Percentiles rank a stretch among this genome's conserved stretches.
These are phyloP conservation scores for Athrips mouffetella DNA, from an alignment of 2,888 invertebrate genomes.

Conservation along the genomic window DNA sequence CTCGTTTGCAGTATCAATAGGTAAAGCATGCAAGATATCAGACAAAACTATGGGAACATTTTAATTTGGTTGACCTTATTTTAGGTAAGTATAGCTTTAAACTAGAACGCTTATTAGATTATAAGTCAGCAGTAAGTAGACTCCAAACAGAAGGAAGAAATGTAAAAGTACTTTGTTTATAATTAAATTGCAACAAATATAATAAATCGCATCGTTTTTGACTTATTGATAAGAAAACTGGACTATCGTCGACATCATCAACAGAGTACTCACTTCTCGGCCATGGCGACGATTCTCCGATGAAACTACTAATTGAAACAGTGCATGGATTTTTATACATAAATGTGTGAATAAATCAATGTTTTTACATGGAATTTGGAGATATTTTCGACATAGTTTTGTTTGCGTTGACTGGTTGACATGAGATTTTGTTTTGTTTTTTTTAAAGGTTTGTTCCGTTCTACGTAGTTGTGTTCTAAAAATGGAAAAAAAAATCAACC, in stretches of 20 bases:
- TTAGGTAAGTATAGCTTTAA: too few species aligned
- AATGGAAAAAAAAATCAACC: too few species aligned
- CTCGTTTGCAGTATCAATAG: too few species aligned
- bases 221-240: slow-evolving; percentile 42
- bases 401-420: slow-evolving; percentile 77
- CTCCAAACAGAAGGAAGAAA: too few species aligned
- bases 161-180: slow-evolving; percentile 14
- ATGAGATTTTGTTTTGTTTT: slow-evolving; percentile 34
- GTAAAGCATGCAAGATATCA: too few species aligned
- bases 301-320: slow-evolving; percentile 42
- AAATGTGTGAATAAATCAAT: slow-evolving; percentile 51
- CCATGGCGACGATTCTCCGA: slow-evolving; percentile 53
- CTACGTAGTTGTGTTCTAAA: neutral
- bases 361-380: slow-evolving; percentile 71
- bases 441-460: neutral
- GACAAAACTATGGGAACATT: too few species aligned
- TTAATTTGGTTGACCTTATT: too few species aligned
- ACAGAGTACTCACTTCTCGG: slow-evolving; percentile 63
- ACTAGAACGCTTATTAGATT: too few species aligned
- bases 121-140: too few species aligned
- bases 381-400: slow-evolving; percentile 72
- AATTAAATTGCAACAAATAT: slow-evolving; percentile 18
- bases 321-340: slow-evolving; percentile 60
- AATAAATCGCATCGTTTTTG: too few species aligned
- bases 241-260: slow-evolving; percentile 37